A percentile compares a stretch with the other conserved stretches of the same genome.
Conservation (phyloP, 2,797 vertebrate genomes). For the Nyctalus aviator region DNA sequence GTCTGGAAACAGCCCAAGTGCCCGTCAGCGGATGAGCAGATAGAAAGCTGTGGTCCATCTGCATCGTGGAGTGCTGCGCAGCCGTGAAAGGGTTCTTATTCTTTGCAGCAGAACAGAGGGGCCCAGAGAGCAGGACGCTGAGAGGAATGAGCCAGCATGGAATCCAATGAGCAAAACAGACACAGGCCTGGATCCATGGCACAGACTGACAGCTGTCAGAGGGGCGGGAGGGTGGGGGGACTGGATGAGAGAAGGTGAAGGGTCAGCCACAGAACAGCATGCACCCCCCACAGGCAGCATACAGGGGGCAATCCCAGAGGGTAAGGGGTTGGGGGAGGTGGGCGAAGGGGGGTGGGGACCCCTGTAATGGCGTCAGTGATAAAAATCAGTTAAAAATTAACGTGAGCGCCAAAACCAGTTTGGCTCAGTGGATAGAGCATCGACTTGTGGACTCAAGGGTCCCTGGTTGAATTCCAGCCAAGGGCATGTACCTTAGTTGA, state of each 20-base stretch:
- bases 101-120: background rate
- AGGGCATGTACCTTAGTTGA: too few relatives aligned
- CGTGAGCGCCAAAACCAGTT: too few relatives aligned
- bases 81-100: background rate
- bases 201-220: background rate
- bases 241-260: background rate
- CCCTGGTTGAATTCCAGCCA: too few relatives aligned
- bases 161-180: too few relatives aligned
- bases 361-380: too few relatives aligned
- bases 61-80: background rate
- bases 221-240: background rate
- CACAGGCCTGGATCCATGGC: too few relatives aligned
- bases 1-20: background rate
- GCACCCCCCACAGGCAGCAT: background rate
- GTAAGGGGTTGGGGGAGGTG: too few relatives aligned
- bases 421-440: too few relatives aligned
- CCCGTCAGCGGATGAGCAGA: background rate
- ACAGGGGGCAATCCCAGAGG: background rate
- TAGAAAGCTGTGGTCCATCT: background rate
- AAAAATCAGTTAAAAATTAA: too few relatives aligned
- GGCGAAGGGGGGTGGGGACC: too few relatives aligned
- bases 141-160: background rate
- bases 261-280: background rate
- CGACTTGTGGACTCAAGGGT: too few relatives aligned
- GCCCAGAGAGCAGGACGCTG: background rate